Evolutionary conservation across 53 echinoderm and acorn worm genomes (phyloP), one percentile per base, ranked within the genome.

Genomic region (Stichopus horrens): DNA sequence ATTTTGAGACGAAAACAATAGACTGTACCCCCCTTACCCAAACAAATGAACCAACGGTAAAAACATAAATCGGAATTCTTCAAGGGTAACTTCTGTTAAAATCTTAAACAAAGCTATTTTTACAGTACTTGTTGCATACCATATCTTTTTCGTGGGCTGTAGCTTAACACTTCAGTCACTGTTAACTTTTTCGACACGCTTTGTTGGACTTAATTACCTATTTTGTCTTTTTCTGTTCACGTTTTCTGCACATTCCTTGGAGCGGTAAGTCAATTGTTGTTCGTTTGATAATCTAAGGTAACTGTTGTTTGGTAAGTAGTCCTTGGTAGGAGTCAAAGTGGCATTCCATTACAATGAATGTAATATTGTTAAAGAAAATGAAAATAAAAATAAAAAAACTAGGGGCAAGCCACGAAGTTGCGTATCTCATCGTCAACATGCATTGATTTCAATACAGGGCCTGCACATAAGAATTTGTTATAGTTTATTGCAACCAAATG

Each of bases 241-340:
- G 16, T 16, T 18, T 20, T 71, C 59, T 59, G 59, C 4, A 59
- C 8, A 59, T 37, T 59, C 59, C 59, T 59, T 59, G 11, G 8
- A 11, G 59, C 59, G 11, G 8, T 59, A 11, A 8, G 59, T 59
- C 59, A 59, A 59, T 59, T 59, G 59, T 59, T 18, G 5, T 13
- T 71, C 7, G 18, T n/a, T 7, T 71, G 71, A 71, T 71, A 18
- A 71, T 71, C 71, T 71, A 18, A n/a, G n/a, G 14, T 71, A 59
- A 71, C 18, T 71, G 71, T 18, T 71, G 71, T 71, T n/a, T 71
- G n/a, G 0, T 20, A 20, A 71, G 2, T 37, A 37, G 71, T 4
- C 71, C 71, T 71, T 71, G 71, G 18, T 18, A 71, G 71, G 71
- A 71, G 71, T 16, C 71, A 71, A 71, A 71, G 6, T 71, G 71